These are phyloP conservation scores for Thermophis baileyi DNA, from an alignment of 2,113 vertebrate species.

Conservation along the genomic window DNA sequence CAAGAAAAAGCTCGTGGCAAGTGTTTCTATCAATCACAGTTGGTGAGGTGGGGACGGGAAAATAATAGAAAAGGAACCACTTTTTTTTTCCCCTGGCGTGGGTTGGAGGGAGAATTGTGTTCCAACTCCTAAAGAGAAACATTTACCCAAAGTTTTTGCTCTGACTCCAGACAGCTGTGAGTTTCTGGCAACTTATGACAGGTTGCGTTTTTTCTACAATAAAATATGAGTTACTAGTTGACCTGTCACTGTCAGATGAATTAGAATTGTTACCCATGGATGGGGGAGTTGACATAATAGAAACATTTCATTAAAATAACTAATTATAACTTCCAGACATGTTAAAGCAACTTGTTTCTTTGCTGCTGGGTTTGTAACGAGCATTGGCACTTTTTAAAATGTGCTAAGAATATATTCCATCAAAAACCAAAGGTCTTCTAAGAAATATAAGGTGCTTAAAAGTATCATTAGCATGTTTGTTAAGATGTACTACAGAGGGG, in stretches of 20 bases:
- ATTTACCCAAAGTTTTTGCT: slow-evolving; percentile 9
- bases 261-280: not conserved
- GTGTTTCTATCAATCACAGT: slow-evolving; percentile 62
- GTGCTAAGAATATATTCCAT: not conserved
- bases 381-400: not conserved
- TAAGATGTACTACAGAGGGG: not conserved
- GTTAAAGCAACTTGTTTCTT: not conserved
- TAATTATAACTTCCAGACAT: not conserved
- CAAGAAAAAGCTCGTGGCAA: slow-evolving; percentile 62
- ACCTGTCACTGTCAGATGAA: not conserved
- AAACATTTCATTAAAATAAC: not conserved
- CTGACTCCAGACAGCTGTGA: slow-evolving; percentile 42
- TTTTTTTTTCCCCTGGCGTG: not conserved
- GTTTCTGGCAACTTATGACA: not conserved
- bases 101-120: not conserved
- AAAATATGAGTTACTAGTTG: not conserved
- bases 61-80: not conserved
- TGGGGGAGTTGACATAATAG: not conserved
- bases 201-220: slow-evolving; percentile 17
- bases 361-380: not conserved
- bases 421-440: not conserved
- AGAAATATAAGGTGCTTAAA: not conserved
- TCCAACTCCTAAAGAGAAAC: slow-evolving; percentile 24
- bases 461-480: not conserved
- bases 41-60: slow-evolving; percentile 13